These are phyloP conservation scores for Diaphora mendica DNA, from an alignment of 2,888 invertebrate genomes.

Conservation along the genomic window DNA sequence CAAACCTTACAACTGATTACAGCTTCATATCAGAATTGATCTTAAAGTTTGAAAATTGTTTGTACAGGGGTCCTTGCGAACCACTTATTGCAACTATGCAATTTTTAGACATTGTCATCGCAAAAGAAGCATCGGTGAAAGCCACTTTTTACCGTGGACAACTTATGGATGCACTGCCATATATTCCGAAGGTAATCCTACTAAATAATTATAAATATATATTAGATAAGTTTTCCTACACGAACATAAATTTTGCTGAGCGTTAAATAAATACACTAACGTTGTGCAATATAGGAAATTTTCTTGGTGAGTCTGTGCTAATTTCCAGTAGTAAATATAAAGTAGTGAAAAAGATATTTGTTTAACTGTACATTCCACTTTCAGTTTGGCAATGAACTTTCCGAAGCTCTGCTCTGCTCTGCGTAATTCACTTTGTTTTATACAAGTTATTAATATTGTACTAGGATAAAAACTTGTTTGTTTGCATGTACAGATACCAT, in stretches of 20 bases:
- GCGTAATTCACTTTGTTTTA: neutral
- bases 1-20: neutral
- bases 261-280: conserved; percentile 1
- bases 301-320: neutral
- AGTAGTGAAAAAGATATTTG: neutral
- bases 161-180: conserved; percentile 94
- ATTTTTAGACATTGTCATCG: conserved; percentile 96
- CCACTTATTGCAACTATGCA: conserved; percentile 96
- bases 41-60: neutral
- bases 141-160: conserved; percentile 95
- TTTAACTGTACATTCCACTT: neutral
- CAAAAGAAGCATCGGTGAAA: conserved; percentile 96
- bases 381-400: neutral
- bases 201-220: neutral
- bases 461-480: neutral
- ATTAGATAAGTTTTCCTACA: neutral
- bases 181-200: conserved; percentile 93
- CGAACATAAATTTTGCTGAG: conserved; percentile 11
- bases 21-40: neutral
- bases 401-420: conserved; percentile 1
- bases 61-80: conserved; percentile 88
- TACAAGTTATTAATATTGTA: neutral
- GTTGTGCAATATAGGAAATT: neutral
- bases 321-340: neutral
- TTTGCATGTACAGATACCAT: too few species aligned